These are phyloP conservation scores for Cyanocitta stelleri DNA, from an alignment of 2,113 vertebrate species.

Conservation along the genomic window DNA sequence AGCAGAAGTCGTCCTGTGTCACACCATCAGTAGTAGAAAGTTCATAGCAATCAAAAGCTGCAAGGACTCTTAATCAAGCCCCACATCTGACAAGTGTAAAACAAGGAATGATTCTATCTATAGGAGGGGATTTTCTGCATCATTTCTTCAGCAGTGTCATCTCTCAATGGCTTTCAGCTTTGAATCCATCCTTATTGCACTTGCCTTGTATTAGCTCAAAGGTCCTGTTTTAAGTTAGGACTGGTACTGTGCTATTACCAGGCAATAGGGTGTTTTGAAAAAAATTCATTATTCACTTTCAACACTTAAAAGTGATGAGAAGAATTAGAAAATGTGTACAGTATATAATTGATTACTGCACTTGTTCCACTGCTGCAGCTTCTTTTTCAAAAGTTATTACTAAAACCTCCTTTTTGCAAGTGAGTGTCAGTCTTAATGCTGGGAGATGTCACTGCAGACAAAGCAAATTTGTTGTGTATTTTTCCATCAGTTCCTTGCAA, in stretches of 20 bases:
- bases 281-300: neutral
- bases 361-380: neutral
- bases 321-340: neutral
- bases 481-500: neutral
- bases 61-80: neutral
- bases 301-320: neutral
- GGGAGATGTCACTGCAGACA: neutral
- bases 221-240: neutral
- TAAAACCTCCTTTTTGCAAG: neutral
- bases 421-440: neutral
- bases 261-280: neutral
- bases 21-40: neutral
- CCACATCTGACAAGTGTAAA: neutral
- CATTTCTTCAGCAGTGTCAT: neutral
- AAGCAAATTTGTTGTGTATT: neutral
- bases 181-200: neutral
- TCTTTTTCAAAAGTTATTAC: neutral
- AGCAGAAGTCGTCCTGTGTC: neutral
- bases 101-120: neutral
- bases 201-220: neutral
- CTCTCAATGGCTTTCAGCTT: neutral
- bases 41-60: neutral
- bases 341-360: neutral
- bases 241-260: neutral
- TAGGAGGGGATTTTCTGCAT: neutral